Evolutionary conservation across 2,888 invertebrate species (phyloP).

Genomic region (Tenthredo notha): DNA sequence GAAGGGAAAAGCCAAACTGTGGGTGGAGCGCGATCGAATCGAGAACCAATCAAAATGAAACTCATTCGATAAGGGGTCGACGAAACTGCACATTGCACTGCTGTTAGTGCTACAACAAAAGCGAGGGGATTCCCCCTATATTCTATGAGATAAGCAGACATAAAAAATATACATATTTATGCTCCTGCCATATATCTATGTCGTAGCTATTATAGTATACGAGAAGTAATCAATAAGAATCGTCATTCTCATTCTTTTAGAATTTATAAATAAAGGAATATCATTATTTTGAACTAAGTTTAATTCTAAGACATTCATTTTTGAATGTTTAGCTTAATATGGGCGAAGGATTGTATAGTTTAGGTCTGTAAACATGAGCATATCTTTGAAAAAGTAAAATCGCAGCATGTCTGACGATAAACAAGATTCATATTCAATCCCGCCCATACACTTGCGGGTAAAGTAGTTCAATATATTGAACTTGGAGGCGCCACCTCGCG

Average conservation of each 20-base stretch:
- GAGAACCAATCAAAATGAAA: conserved; percentile 27
- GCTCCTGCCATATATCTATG: neutral
- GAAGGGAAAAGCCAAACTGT: conserved; percentile 31
- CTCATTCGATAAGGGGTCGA: conserved; percentile 19
- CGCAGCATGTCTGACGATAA: neutral
- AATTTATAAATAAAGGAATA: neutral
- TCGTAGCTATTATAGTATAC: neutral
- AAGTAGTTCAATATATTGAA: neutral
- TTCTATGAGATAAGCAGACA: conserved; percentile 8
- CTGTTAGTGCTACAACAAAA: neutral
- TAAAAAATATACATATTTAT: conserved; percentile 39
- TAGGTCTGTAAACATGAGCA: neutral
- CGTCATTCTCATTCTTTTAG: neutral
- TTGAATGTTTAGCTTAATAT: neutral
- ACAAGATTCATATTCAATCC: neutral
- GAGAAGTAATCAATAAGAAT: neutral
- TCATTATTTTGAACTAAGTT: neutral
- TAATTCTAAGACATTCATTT: neutral
- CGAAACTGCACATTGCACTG: conserved; percentile 31
- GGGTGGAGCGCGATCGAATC: conserved; percentile 43
- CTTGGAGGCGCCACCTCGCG: neutral
- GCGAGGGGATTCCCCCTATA: conserved; percentile 22
- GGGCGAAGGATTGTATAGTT: neutral
- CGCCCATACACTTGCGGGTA: neutral
- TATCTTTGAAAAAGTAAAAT: neutral